Evolutionary conservation across 2,113 vertebrate genomes (phyloP).

Genomic region (Cacatua alba): DNA sequence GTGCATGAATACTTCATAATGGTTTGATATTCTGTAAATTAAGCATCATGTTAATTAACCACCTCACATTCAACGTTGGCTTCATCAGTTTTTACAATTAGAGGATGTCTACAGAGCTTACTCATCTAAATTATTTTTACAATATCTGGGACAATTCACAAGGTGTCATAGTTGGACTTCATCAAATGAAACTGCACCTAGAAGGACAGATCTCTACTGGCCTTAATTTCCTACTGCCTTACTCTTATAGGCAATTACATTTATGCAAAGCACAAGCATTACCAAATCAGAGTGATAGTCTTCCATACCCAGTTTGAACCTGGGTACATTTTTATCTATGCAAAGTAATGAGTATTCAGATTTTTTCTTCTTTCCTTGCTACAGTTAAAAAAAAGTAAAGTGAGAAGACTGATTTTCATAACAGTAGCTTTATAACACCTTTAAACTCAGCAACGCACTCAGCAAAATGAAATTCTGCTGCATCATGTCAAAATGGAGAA

Average conservation of each 20-base stretch:
- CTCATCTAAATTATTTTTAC: background rate
- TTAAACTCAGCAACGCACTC: background rate
- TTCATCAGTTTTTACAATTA: background rate
- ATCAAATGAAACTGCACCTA: background rate
- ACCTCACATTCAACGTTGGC: background rate
- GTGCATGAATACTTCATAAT: background rate
- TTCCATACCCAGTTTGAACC: background rate
- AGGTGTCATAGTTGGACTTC: background rate
- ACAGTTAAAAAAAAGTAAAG: background rate
- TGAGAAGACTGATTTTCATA: background rate
- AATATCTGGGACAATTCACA: background rate
- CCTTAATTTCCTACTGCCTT: background rate
- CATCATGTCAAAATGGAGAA: background rate
- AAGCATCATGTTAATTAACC: constrained; percentile 7
- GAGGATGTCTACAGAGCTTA: background rate
- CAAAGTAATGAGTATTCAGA: background rate
- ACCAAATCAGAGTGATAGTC: background rate
- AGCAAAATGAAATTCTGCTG: background rate
- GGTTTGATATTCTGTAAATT: constrained; percentile 34
- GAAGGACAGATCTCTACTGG: background rate
- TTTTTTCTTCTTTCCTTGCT: background rate
- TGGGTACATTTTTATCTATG: background rate
- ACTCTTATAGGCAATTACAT: background rate
- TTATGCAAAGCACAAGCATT: background rate
- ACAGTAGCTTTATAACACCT: background rate